phyloP scores from a whole-genome alignment of 2,888 invertebrate species.

The Mylabris sibirica region DNA sequence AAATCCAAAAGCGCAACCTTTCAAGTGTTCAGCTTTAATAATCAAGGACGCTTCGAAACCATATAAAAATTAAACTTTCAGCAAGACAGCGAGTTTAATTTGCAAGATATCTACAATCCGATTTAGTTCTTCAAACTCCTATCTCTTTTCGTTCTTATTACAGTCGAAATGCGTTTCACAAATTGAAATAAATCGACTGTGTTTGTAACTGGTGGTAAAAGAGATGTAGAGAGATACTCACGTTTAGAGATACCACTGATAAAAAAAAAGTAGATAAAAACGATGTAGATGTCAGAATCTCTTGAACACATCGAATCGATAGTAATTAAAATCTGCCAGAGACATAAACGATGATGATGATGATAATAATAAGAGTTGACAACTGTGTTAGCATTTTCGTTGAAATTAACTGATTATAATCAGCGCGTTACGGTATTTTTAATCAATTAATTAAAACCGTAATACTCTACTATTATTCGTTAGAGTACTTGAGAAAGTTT shows the following conservation, averaged over 20 bases:
- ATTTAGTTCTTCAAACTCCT: conserved; percentile 35
- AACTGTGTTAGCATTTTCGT: conserved; percentile 2
- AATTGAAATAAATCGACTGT: conserved; percentile 43
- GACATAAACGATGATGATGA: background rate
- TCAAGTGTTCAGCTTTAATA: conserved; percentile 2
- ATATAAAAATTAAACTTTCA: conserved; percentile 38
- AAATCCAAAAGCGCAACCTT: background rate
- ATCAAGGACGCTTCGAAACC: conserved; percentile 21
- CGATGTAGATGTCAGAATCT: background rate
- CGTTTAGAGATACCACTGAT: background rate
- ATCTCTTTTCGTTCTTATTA: background rate
- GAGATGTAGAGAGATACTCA: background rate
- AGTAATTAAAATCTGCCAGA: conserved; percentile 7
- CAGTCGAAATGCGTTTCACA: conserved; percentile 34
- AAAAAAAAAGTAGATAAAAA: background rate
- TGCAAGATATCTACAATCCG: conserved; percentile 40
- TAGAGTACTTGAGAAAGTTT: background rate
- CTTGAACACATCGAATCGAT: conserved; percentile 9
- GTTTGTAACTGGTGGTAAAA: conserved; percentile 6
- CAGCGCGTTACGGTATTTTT: background rate
- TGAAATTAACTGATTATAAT: background rate
- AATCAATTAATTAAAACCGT: conserved; percentile 9
- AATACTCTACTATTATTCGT: background rate
- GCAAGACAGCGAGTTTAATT: conserved; percentile 40
- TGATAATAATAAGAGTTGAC: background rate